Evolutionary conservation across 1,140 invertebrate genomes (phyloP), one percentile per base, ranked within the genome.

Genomic region (Rhagoletis pomonella): DNA sequence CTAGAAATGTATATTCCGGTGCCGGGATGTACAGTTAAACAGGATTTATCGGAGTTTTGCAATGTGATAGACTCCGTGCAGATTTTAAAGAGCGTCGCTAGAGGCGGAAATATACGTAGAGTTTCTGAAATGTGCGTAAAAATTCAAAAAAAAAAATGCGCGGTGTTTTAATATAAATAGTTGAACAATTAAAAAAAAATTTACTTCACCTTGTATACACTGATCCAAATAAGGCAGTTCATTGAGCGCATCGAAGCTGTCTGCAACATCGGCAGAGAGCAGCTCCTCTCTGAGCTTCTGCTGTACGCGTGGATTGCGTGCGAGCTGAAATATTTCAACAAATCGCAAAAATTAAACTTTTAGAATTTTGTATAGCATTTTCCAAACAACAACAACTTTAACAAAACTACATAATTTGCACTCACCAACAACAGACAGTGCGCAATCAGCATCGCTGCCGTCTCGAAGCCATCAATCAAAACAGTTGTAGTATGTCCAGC

Each of bases 401-500:
- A 42, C 5, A 6, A 19, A 14, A 19, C 29, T 2, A 17, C 44
- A 4, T 5, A 5, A 55, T 55, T 55, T 55, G 5, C 19, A 64
- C 65, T 81, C 58, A 88, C 87, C 88, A 89, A 44, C 47, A 89
- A 55, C 14, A 89, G 59, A 55, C 62, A 88, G n/a, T 89, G 87
- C 7, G 87, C 81, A 55, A 88, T 88, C 50, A 87, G 67, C 3
- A 88, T 88, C 9, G 88, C 88, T 44, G 6, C 88, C 39, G 87
- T 89, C 62, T 89, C 88, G 64, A 67, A 89, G 59, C 88, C 88
- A 69, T 89, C 88, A 60, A 89, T 87, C 85, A 89, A 50, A 7
- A 89, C 62, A 19, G 88, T 89, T 84, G 87, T 89, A 44, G 87
- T 87, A 85, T 89, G 88, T 73, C 88, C 88, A 60, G 88, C 87